Base-by-base conservation (phyloP, 2,113 vertebrate genomes). In the Pollachius pollachius region DNA sequence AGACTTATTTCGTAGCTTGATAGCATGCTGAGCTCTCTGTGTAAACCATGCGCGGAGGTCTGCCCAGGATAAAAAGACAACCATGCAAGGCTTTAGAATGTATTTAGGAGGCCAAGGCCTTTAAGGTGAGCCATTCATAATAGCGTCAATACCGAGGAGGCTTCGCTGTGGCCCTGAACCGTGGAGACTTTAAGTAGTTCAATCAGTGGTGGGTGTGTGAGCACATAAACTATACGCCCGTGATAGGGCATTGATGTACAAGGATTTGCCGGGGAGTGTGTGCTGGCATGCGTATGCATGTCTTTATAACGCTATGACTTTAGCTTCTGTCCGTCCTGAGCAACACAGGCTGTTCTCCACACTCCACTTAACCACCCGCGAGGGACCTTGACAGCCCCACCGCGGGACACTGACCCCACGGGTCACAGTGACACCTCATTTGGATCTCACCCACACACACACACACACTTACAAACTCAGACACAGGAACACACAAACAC, bases 331-430 rank as follows among this genome's bases (percentile, higher is more conserved):
- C 74, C 69, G 68, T 81, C 78, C 74, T 73, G 83, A 86, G 83
- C 79, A 77, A 72, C 66, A 68, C 48, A 71, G 79, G 71, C 75
- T 74, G 79, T 70, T 74, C 67, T 69, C 59, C 80, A 77, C 80
- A 81, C 78, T 80, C 77, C 79, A 90, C 87, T 89, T 88, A 89
- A 84, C 87, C 84, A 86, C 84, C 84, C 65, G 74, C 86, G 73
- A 81, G 74, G 77, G 78, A 88, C 85, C 87, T 86, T 91, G 88
- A 89, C 88, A 88, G 86, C 78, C 83, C 68, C 85, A 86, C 84
- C 71, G 74, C 81, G 72, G 88, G 84, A 89, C 73, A 60, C 76
- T 88, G 87, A 91, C 87, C 80, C 82, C 71, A 62, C 76, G 80
- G 85, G 84, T 85, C 86, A 71, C 37, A 56, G 41, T 85, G 81